Evolutionary conservation across 2,797 vertebrate genomes (phyloP), one percentile per base, ranked within the genome.

Genomic region (Pantherophis vulpinus): DNA sequence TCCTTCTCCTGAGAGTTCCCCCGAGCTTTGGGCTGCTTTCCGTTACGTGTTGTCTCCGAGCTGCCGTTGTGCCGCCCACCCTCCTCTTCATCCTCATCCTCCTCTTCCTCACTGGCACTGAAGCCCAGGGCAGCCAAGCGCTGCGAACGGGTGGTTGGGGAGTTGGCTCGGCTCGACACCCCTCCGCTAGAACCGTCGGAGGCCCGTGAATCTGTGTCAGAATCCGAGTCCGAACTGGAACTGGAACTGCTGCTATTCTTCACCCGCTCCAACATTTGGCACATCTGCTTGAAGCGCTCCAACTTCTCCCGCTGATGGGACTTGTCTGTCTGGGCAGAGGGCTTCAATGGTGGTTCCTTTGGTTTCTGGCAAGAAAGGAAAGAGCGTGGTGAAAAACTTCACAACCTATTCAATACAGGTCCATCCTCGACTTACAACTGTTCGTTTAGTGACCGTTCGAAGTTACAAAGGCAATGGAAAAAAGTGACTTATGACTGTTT

Each of bases 261-360:
- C 12, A 98, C 98, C 0, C 98, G 98, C 96, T 99, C 98, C 93
- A 99, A 96, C 88, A 99, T 97, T 96, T 98, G 98, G 95, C 99
- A 99, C 99, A 99, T 99, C 94, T 98, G 98, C 96, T 98, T 99
- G 92, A 99, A 99, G 20, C 98, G 98, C 94, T 99, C 99, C 63
- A 99, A 97, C 90, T 99, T 99, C 97, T 99, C 99, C 0, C 99
- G 94, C 96, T 99, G 99, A 42, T 99, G 98, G 0, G 98, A 98
- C 0, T 98, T 98, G 95, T 98, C 98, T 0, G 98, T 95, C 0
- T 97, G 96, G 14, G 96, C 97, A 83, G 32, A 93, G 9, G 98
- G 97, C 97, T 98, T 98, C 96, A 83, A 8, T 94, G 91, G 96
- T 94, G 97, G 96, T 0, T 97, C 98, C 96, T 99, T 99, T 94